phyloP scores from a whole-genome alignment of 2,797 vertebrate genomes.

The Schizothorax lantsangensis region DNA sequence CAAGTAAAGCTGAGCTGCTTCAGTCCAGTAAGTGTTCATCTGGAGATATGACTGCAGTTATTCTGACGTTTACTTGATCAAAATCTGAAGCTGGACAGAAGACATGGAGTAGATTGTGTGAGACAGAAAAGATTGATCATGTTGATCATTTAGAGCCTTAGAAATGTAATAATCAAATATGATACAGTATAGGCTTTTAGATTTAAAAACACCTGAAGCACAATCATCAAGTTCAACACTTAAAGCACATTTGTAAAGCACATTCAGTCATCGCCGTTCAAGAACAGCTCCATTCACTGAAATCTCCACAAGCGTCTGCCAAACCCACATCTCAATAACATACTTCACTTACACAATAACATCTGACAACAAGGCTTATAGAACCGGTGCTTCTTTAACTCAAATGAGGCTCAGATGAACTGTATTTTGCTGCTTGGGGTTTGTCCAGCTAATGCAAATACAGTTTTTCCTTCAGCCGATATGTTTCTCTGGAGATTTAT shows the following conservation, averaged over 20 bases:
- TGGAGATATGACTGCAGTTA: background rate
- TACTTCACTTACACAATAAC: background rate
- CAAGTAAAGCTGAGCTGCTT: too few species aligned
- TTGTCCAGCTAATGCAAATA: background rate
- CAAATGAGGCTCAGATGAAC: background rate
- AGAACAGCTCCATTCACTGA: background rate
- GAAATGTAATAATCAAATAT: too few species aligned
- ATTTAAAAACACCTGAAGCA: background rate
- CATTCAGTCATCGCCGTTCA: background rate
- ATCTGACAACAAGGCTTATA: background rate
- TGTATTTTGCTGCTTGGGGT: background rate
- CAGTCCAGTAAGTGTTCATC: too few species aligned
- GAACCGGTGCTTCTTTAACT: background rate
- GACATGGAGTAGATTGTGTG: too few species aligned
- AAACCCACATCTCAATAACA: slow-evolving; percentile 1
- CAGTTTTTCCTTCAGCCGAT: background rate
- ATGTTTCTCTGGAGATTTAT: background rate
- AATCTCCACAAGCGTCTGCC: background rate
- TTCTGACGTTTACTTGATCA: background rate
- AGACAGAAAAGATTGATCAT: too few species aligned
- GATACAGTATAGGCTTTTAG: too few species aligned
- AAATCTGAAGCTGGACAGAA: too few species aligned
- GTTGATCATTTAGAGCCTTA: background rate
- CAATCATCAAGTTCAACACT: background rate
- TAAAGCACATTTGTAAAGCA: background rate